phyloP scores from a whole-genome alignment of 2,797 vertebrate genomes.

The Labeo calbasu region DNA sequence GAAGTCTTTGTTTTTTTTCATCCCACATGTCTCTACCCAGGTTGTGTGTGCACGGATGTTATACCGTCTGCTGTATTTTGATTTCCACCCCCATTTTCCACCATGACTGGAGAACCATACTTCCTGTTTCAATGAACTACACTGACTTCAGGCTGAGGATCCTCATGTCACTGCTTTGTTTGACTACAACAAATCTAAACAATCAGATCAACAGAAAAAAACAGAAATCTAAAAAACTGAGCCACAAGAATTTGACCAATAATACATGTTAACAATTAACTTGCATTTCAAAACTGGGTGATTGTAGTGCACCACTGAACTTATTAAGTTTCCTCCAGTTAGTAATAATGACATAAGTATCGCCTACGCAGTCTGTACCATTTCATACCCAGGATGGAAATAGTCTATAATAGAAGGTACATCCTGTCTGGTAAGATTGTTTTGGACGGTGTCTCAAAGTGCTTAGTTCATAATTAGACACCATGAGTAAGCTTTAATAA shows the following conservation, averaged over 20 bases:
- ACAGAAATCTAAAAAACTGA: neutral
- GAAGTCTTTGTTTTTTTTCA: constrained; percentile 42
- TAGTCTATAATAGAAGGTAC: constrained; percentile 23
- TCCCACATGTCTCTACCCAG: constrained; percentile 35
- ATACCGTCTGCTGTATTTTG: constrained; percentile 67
- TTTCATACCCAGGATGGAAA: constrained; percentile 32
- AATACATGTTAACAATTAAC: neutral
- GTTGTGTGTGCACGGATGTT: constrained; percentile 39
- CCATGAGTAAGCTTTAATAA: constrained; percentile 24
- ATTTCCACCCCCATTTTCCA: constrained; percentile 70
- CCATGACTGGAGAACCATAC: constrained; percentile 65
- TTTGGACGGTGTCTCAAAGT: constrained; percentile 55
- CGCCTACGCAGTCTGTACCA: constrained; percentile 10
- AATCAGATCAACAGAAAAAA: neutral
- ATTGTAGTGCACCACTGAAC: neutral
- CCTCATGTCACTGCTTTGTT: constrained; percentile 45
- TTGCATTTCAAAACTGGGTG: neutral
- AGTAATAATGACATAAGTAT: constrained; percentile 21
- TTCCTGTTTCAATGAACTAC: constrained; percentile 69
- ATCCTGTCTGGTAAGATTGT: constrained; percentile 37
- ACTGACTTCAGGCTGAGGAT: constrained; percentile 59
- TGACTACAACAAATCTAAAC: neutral
- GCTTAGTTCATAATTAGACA: constrained; percentile 36
- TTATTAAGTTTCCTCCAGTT: neutral
- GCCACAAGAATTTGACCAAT: neutral